These are phyloP conservation scores for Prunella fulvescens DNA, from an alignment of 2,113 vertebrate genomes.

Conservation along the genomic window DNA sequence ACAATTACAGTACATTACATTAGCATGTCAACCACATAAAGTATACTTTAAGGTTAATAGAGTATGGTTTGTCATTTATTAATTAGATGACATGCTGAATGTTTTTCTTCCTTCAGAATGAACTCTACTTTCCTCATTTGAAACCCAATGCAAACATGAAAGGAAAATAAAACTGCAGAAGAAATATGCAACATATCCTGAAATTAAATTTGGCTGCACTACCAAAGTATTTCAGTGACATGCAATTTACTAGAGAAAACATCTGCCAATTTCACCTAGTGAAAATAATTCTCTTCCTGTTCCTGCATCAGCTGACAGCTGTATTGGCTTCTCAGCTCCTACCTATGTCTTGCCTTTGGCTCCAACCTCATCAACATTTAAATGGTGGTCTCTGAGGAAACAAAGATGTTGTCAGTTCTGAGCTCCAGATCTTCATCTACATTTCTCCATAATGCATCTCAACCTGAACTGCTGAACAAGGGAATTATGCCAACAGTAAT, in stretches of 20 bases:
- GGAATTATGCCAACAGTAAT: background rate
- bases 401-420: background rate
- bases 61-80: background rate
- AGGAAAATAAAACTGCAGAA: background rate
- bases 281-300: background rate
- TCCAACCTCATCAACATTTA: background rate
- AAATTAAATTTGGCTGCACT: background rate
- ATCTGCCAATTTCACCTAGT: background rate
- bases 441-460: background rate
- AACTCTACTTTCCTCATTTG: background rate
- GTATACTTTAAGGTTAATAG: background rate
- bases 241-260: background rate
- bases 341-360: background rate
- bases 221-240: background rate
- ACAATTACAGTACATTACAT: background rate
- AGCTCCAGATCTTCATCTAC: background rate
- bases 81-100: background rate
- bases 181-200: background rate
- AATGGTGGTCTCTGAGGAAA: background rate
- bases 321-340: background rate
- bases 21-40: background rate
- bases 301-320: background rate
- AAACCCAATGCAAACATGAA: background rate
- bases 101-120: background rate
- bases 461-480: background rate